Evolutionary conservation across 2,888 invertebrate species (phyloP).

Genomic region (Erannis defoliaria): DNA sequence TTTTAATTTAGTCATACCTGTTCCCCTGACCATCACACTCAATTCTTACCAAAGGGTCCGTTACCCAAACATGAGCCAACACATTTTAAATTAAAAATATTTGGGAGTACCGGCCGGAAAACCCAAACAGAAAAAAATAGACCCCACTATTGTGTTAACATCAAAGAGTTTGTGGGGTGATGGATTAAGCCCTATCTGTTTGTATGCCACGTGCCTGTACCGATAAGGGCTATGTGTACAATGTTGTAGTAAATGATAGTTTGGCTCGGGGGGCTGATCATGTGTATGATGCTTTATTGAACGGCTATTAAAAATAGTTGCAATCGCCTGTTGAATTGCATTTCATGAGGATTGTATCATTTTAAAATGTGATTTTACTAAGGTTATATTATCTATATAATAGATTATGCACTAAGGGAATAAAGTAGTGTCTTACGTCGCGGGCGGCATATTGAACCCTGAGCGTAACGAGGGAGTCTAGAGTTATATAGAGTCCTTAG

Average conservation of each 20-base stretch:
- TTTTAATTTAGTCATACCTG: slow-evolving; percentile 14
- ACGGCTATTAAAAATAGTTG: slow-evolving; percentile 47
- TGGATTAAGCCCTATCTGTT: slow-evolving; percentile 75
- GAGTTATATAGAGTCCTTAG: too few relatives aligned
- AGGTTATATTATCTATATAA: too few relatives aligned
- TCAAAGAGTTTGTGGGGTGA: slow-evolving; percentile 79
- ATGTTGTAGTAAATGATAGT: slow-evolving; percentile 58
- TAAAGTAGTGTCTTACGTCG: too few relatives aligned
- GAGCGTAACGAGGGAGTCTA: too few relatives aligned
- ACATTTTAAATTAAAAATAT: slow-evolving; percentile 40
- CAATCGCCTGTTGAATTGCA: slow-evolving; percentile 46
- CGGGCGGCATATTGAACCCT: too few relatives aligned
- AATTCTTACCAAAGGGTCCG: slow-evolving; percentile 29
- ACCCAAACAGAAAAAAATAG: slow-evolving; percentile 51
- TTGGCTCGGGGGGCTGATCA: slow-evolving; percentile 60
- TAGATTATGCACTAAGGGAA: neutral
- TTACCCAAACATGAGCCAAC: slow-evolving; percentile 25
- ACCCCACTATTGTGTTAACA: slow-evolving; percentile 64
- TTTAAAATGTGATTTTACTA: too few relatives aligned
- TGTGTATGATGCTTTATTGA: slow-evolving; percentile 45
- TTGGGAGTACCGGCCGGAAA: slow-evolving; percentile 35
- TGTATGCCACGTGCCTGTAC: slow-evolving; percentile 67
- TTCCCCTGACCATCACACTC: slow-evolving; percentile 20
- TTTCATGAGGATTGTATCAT: slow-evolving; percentile 15
- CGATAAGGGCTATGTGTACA: slow-evolving; percentile 63